Evolutionary conservation across 2,797 vertebrate species (phyloP).

Genomic region (Diplodus puntazzo): DNA sequence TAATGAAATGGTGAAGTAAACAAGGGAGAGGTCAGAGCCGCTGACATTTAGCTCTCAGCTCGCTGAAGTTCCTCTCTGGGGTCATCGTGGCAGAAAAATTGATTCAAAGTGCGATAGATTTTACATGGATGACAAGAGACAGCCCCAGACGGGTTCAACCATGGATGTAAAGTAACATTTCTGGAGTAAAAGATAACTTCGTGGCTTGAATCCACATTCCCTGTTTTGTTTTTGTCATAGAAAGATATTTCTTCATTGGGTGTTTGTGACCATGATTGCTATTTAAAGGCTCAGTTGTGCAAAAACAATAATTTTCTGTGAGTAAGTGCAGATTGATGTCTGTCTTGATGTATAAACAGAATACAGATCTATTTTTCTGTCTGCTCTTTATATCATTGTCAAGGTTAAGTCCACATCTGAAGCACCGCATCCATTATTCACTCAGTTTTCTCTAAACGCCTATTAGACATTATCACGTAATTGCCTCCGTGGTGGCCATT

Average conservation of each 20-base stretch:
- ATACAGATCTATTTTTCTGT: not conserved
- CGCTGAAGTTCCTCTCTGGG: slow-evolving; percentile 55
- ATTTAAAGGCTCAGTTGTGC: slow-evolving; percentile 7
- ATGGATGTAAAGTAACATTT: slow-evolving; percentile 36
- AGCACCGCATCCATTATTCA: slow-evolving; percentile 39
- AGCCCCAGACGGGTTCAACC: slow-evolving; percentile 43
- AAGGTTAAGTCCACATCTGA: slow-evolving; percentile 53
- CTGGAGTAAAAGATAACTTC: slow-evolving; percentile 34
- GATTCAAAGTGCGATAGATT: slow-evolving; percentile 64
- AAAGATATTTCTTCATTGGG: not conserved
- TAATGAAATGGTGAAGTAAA: slow-evolving; percentile 47
- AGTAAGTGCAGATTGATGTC: slow-evolving; percentile 2
- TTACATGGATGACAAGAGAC: slow-evolving; percentile 64
- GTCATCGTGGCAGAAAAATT: slow-evolving; percentile 67
- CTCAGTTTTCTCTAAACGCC: slow-evolving; percentile 20
- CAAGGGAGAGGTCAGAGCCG: slow-evolving; percentile 44
- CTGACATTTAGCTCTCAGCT: slow-evolving; percentile 78
- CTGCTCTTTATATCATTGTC: slow-evolving; percentile 34
- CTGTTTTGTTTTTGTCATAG: slow-evolving; percentile 4
- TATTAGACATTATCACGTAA: slow-evolving; percentile 53
- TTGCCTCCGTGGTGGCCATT: slow-evolving; percentile 48
- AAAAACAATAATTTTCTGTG: not conserved
- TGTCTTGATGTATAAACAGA: not conserved
- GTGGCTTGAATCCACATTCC: not conserved
- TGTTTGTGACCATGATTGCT: not conserved